Evolutionary conservation across 2,797 vertebrate genomes (phyloP).

Genomic region (Melanotaenia trifasciata): DNA sequence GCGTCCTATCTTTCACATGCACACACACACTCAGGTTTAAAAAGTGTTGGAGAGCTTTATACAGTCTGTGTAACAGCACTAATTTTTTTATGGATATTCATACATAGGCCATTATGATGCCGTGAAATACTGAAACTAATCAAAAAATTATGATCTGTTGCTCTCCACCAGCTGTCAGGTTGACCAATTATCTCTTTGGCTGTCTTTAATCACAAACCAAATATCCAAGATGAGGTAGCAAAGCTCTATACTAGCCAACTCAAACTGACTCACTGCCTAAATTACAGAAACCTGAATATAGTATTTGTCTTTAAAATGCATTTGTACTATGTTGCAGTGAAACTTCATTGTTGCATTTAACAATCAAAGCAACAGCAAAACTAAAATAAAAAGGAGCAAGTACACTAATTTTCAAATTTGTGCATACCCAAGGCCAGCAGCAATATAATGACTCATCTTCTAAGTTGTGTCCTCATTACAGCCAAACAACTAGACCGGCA

Average conservation of each 20-base stretch:
- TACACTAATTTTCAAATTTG: conserved; percentile 1
- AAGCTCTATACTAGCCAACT: not conserved
- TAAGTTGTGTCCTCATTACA: conserved; percentile 8
- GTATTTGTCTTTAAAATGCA: not conserved
- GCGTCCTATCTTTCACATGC: conserved; percentile 25
- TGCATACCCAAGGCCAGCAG: conserved; percentile 28
- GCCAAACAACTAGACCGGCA: conserved; percentile 2
- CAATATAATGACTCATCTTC: conserved; percentile 26
- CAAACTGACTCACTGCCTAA: not conserved
- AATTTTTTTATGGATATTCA: conserved; percentile 38
- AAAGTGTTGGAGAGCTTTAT: conserved; percentile 16
- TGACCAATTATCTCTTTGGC: conserved; percentile 10
- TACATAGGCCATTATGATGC: conserved; percentile 18
- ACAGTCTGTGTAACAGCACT: conserved; percentile 17
- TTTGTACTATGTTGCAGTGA: not conserved
- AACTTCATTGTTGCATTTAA: not conserved
- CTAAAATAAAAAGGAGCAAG: not conserved
- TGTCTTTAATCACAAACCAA: conserved; percentile 11
- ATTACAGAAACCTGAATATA: not conserved
- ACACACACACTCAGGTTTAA: not conserved
- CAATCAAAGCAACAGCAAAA: not conserved
- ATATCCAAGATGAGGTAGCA: not conserved
- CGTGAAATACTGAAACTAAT: conserved; percentile 27
- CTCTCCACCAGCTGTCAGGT: conserved; percentile 12
- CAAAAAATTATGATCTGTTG: conserved; percentile 29